Base-by-base conservation (phyloP, 2,888 invertebrate species). In the Apamea crenata region DNA sequence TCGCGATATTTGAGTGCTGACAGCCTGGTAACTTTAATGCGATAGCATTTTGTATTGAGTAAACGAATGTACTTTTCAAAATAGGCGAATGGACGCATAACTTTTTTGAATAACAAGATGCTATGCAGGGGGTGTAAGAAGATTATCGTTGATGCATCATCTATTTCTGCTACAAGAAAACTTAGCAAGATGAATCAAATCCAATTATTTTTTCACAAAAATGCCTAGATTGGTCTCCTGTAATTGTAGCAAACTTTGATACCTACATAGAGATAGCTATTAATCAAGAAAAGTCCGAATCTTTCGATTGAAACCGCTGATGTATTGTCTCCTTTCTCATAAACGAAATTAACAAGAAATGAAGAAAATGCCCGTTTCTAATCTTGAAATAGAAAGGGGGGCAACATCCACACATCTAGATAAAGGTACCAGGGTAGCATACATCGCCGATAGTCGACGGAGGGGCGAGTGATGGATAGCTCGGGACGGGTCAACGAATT, bases 401-500 rank as follows among this genome's bases (percentile, higher is more conserved):
- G 91, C 92, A 93, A 95, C 94, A 94, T 95, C 94, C 95, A 94
- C 95, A 95, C 94, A 95, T 95, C 95, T 93, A 96, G 95, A 95
- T 95, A 91, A 93, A 94, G 87, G 89, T 85, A 89, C 90, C 84
- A 84, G 89, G 86, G 92, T 91, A 93, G 95, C 93, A 93, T 91
- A 94, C 94, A 95, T 93, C 94, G 95, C 92, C 95, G 96, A 96
- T 95, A 94, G 95, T 94, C 93, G 94, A 91, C 93, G 94, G 94
- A 93, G 95, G 95, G 95, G 93, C 93, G 96, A 95, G 97, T 97
- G 97, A 97, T 97, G 97, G 97, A 97, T 97, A 95, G 96, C 96
- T 94, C 94, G 96, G 96, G 96, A 97, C 97, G 97, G 97, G 97
- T 97, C 97, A 97, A 97, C 97, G 97, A 96, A 97, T 97, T 97